Base-by-base conservation (phyloP, 2,797 vertebrate species). In the Antennarius maculatus region DNA sequence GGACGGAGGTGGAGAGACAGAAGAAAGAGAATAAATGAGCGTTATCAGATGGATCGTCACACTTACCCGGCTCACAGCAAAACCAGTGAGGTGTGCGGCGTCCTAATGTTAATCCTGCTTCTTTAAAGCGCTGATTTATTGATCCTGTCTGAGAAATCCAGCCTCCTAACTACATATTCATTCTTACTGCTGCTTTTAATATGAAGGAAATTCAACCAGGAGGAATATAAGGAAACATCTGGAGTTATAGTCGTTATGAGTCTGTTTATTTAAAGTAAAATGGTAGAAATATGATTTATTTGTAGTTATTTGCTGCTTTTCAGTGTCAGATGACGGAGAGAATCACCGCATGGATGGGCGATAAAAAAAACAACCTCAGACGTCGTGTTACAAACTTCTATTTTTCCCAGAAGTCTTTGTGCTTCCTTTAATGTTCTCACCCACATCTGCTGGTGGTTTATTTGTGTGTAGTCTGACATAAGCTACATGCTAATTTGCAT, bases 31-130 rank as follows among this genome's bases (percentile, higher is more conserved):
- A 87, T 76, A 71, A 61, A 70, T 77, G 73, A 85, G 64, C 46
- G 71, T 80, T 54, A 76, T 70, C 50, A 16, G 27, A 74, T 76
- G 76, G 65, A 81, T 61, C 51, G 57, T 51, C 34, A 65, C 64
- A 90, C 89, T 91, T 89, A 90, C 89, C 87, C 37, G 79, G 80
- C 74, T 76, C 0, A 74, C 60, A 75, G 74, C 54, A 64, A 71
- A 71, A 39, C 29, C 61, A 75, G 45, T 53, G 49, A 70, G 49
- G 52, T 28, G 69, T 15, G 14, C 4, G 13, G 2, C 42, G 5
- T 14, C 42, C 13, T 14, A 39, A 39, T 39, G 9, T 39, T 43
- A 14, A 12, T 43, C 6, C 42, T 43, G 11, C 42, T 54, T 10
- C 53, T 46, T 39, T 39, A 39, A 39, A 39, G 7, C 9, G 37